Percentiles rank a stretch among this genome's conserved stretches.
Conservation (phyloP, 2,113 vertebrate genomes). For the Cottus gobio region DNA sequence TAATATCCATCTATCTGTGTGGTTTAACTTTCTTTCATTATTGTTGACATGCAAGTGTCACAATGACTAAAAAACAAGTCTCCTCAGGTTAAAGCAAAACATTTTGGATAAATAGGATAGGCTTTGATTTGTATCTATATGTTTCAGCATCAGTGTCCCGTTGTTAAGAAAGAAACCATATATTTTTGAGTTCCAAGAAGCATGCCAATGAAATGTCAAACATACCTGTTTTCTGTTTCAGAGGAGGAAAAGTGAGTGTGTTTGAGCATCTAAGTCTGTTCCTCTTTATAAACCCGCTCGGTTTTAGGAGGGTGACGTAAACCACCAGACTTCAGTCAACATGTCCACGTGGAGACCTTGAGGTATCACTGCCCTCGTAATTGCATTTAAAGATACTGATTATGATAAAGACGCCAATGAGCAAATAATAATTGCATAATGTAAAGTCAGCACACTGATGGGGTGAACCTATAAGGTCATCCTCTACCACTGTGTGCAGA, state of each 20-base stretch:
- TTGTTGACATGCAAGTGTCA: background rate
- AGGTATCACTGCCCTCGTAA: slow-evolving; percentile 18
- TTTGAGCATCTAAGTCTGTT: slow-evolving; percentile 14
- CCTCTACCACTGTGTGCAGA: background rate
- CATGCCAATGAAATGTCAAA: slow-evolving; percentile 10
- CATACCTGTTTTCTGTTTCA: slow-evolving; percentile 72
- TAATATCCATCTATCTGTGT: background rate
- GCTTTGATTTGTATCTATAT: too few species aligned
- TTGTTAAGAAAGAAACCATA: background rate
- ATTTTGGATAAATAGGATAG: background rate
- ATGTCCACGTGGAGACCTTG: slow-evolving; percentile 71
- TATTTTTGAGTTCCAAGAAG: too few species aligned
- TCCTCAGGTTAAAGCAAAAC: too few species aligned
- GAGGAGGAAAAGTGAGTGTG: slow-evolving; percentile 40
- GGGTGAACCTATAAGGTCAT: background rate
- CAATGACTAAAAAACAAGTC: background rate
- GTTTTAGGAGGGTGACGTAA: slow-evolving; percentile 61
- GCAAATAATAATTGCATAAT: background rate
- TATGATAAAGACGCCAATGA: background rate
- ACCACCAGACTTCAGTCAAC: slow-evolving; percentile 40
- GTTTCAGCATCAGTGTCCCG: background rate
- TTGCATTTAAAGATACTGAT: background rate
- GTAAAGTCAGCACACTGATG: background rate
- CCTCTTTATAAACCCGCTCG: slow-evolving; percentile 72
- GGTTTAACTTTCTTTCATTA: background rate